Conservation (phyloP, 2,888 invertebrate species). For the Leptinotarsa peninsularis region DNA sequence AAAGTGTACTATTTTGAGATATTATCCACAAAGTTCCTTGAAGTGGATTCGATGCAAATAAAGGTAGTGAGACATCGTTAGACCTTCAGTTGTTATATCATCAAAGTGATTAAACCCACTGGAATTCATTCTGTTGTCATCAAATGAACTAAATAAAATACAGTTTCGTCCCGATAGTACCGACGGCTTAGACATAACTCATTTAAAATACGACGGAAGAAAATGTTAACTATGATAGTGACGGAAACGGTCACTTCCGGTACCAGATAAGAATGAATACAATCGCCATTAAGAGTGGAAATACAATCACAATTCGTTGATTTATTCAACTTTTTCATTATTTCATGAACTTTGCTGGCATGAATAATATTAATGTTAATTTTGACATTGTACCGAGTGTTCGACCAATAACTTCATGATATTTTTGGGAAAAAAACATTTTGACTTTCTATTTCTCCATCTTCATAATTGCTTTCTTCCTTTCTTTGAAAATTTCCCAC, state of each 20-base stretch:
- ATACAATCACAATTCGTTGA: conserved; percentile 6
- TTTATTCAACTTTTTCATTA: conserved; percentile 8
- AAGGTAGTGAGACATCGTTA: no score
- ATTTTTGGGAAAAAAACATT: no score
- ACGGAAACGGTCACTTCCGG: conserved; percentile 18
- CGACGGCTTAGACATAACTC: background rate
- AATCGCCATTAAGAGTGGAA: conserved; percentile 6
- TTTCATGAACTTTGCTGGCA: background rate
- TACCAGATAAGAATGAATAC: conserved; percentile 16
- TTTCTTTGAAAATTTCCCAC: no score
- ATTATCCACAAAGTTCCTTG: no score
- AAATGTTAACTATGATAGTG: conserved; percentile 19
- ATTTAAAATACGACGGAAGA: conserved; percentile 8
- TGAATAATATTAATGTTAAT: background rate
- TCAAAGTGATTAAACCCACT: background rate
- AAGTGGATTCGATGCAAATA: no score
- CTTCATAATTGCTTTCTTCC: no score
- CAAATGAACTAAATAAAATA: background rate
- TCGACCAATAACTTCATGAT: background rate
- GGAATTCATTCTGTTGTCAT: background rate
- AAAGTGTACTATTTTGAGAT: no score
- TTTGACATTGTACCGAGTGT: background rate
- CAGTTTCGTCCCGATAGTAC: background rate
- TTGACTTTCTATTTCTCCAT: no score
- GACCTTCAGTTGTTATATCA: background rate